Base-by-base conservation (phyloP, 2,113 vertebrate genomes). In the Lichenostomus cassidix region DNA sequence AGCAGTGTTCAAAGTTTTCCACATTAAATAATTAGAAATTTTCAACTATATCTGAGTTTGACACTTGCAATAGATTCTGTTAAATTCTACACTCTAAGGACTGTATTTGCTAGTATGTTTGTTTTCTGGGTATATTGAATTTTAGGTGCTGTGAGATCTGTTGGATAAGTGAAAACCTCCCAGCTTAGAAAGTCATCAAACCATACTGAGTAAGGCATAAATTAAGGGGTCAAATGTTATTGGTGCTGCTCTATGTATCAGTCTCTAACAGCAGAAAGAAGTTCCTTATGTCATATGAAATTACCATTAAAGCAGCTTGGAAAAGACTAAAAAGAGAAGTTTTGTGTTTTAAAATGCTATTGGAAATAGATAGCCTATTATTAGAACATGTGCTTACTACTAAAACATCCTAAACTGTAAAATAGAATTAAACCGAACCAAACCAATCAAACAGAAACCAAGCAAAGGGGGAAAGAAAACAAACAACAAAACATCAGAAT, bases 381-480 rank as follows among this genome's bases (percentile, higher is more conserved):
- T 53, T 81, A 65, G 37, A 91, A 41, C 2, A 28, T 29, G 6
- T 9, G 6, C 4, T 84, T 87, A 29, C 27, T 31, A 25, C 12
- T 42, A 52, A 89, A 87, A 69, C 21, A 19, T 19, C 29, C 6
- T 10, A 7, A 56, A 52, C 7, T n/a, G 7, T 60, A 81, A 81
- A 81, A 84, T 1, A 9, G 5, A 35, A 60, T 47, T 80, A 52
- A 52, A 67, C 8, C 22, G 41, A 52, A 67, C 8, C 22, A 44
- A 56, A 27, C 31, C 9, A 50, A 53, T 1, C 3, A 33, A 52
- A 8, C 15, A 27, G 12, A 39, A 60, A 1, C 4, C 11, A 29
- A 28, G 29, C 3, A 24, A 41, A n/a, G 4, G 2, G 4, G 25
- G 16, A 19, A 1, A 2, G 13, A 1, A 46, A 50, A 67, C 35